phyloP scores from a whole-genome alignment of 2,888 invertebrate genomes.

The Athalia cordata region DNA sequence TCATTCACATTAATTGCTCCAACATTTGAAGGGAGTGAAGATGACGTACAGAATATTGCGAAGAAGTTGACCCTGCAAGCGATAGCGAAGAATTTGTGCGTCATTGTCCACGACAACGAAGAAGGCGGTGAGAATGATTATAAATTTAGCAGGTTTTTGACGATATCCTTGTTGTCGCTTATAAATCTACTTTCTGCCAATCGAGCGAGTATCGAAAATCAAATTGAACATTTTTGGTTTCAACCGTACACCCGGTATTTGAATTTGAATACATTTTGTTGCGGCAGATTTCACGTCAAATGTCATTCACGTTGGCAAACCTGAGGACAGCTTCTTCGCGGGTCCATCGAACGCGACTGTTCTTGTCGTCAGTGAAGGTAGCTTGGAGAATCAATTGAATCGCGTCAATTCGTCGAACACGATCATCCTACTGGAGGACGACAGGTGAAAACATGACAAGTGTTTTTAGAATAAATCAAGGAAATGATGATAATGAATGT shows the following conservation, averaged over 20 bases:
- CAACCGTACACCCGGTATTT: neutral
- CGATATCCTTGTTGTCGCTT: neutral
- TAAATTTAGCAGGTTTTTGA: neutral
- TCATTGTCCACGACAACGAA: constrained; percentile 62
- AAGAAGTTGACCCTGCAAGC: constrained; percentile 65
- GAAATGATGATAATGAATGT: too few relatives aligned
- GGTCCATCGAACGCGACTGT: constrained; percentile 61
- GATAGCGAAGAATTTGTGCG: constrained; percentile 62
- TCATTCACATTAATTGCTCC: constrained; percentile 65
- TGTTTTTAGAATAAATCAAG: neutral
- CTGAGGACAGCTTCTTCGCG: constrained; percentile 59
- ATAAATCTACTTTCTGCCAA: neutral
- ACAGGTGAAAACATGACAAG: constrained; percentile 56
- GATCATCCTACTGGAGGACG: constrained; percentile 65
- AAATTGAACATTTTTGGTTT: neutral
- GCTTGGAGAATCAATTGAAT: constrained; percentile 59
- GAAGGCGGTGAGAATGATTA: constrained; percentile 55
- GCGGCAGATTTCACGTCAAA: constrained; percentile 60
- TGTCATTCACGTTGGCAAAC: constrained; percentile 66
- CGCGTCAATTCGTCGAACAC: constrained; percentile 59
- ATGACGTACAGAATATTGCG: constrained; percentile 66
- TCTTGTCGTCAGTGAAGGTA: constrained; percentile 65
- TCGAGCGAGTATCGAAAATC: neutral
- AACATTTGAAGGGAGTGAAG: constrained; percentile 60
- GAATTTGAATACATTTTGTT: neutral